Evolutionary conservation across 2,113 vertebrate species (phyloP).

Genomic region (Sander lucioperca): DNA sequence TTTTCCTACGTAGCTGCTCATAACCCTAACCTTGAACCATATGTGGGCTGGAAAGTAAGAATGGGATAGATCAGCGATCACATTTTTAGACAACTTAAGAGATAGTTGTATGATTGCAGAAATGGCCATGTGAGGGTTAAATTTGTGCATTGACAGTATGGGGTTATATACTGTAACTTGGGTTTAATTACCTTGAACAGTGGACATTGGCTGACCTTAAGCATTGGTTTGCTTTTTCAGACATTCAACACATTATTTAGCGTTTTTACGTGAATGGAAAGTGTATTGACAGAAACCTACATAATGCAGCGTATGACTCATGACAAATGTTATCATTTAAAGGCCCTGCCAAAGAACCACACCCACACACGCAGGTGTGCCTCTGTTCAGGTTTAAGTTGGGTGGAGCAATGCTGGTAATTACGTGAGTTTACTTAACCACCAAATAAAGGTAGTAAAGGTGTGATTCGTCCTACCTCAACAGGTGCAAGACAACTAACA

Average conservation of each 20-base stretch:
- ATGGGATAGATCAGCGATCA: not conserved
- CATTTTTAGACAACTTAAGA: not conserved
- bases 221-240: not conserved
- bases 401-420: not conserved
- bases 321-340: not conserved
- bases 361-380: not conserved
- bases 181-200: not conserved
- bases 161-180: not conserved
- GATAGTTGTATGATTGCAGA: not conserved
- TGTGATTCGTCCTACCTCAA: not conserved
- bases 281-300: not conserved
- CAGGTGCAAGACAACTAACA: constrained; percentile 6
- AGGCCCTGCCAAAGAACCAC: not conserved
- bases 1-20: no score
- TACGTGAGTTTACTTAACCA: not conserved
- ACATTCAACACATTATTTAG: no score
- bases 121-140: not conserved
- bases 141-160: not conserved
- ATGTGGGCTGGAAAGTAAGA: not conserved
- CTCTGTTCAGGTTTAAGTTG: not conserved
- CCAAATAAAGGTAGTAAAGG: not conserved
- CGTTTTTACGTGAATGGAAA: not conserved
- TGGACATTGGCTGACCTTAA: not conserved
- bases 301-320: not conserved
- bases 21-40: not conserved